These are phyloP conservation scores for Lota lota DNA, from an alignment of 2,113 vertebrate genomes.

Conservation along the genomic window DNA sequence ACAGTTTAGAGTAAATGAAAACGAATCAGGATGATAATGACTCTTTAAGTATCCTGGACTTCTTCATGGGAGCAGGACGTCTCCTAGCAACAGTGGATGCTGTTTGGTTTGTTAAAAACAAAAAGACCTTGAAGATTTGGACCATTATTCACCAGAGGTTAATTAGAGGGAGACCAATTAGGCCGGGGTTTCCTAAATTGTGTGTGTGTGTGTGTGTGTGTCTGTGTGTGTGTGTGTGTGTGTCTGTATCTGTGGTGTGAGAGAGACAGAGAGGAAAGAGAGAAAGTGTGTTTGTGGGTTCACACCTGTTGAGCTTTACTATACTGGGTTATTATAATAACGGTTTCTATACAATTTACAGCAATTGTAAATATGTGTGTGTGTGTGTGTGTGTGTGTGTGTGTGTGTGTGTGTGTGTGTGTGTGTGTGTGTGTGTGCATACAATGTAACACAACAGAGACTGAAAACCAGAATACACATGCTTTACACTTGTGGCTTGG, in stretches of 20 bases:
- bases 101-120: conserved; percentile 14
- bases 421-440: neutral
- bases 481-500: neutral
- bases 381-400: neutral
- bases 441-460: conserved; percentile 10
- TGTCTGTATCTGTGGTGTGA: neutral
- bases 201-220: conserved; percentile 8
- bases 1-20: conserved; percentile 40
- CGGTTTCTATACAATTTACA: no score
- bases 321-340: neutral
- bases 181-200: conserved; percentile 47
- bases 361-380: neutral
- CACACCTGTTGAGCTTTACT: neutral
- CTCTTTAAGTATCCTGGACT: conserved; percentile 16
- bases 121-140: conserved; percentile 19
- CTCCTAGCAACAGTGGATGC: conserved; percentile 54
- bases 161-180: conserved; percentile 49
- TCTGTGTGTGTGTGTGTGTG: conserved; percentile 19
- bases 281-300: neutral
- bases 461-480: neutral
- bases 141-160: conserved; percentile 38
- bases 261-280: neutral
- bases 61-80: conserved; percentile 27
- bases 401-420: neutral
- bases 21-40: conserved; percentile 28